These are phyloP conservation scores for Hippocampus mohnikei DNA, from an alignment of 2,113 vertebrate genomes.

Conservation along the genomic window DNA sequence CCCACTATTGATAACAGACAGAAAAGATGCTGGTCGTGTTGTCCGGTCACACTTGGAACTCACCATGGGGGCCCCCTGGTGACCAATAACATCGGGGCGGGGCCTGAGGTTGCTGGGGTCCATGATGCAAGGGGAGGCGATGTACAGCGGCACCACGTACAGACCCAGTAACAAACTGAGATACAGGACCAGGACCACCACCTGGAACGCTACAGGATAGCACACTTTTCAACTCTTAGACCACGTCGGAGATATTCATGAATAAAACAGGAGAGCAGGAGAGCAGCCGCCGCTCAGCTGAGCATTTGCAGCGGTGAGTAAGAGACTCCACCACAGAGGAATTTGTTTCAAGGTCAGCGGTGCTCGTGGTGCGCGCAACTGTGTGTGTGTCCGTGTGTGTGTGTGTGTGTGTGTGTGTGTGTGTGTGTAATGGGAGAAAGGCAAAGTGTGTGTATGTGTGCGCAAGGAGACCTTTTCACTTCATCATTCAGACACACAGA, in stretches of 20 bases:
- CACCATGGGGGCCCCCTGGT: conserved; percentile 90
- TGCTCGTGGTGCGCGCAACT: no score
- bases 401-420: neutral
- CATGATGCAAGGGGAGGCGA: conserved; percentile 96
- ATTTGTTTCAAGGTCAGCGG: conserved; percentile 63
- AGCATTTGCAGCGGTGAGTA: neutral
- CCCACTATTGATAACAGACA: neutral
- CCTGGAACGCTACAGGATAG: conserved; percentile 79
- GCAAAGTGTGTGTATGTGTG: neutral
- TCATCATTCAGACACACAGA: neutral
- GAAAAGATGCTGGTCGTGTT: neutral
- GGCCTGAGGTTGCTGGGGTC: conserved; percentile 78
- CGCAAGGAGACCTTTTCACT: conserved; percentile 8
- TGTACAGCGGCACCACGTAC: conserved; percentile 85
- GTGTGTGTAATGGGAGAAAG: neutral
- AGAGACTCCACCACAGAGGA: conserved; percentile 6
- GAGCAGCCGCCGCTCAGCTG: neutral
- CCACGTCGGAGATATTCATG: no score
- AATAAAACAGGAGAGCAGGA: no score
- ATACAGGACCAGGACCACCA: conserved; percentile 80
- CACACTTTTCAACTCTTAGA: neutral
- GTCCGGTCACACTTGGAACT: conserved; percentile 15
- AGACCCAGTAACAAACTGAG: conserved; percentile 81
- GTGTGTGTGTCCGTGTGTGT: neutral
- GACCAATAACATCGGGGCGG: conserved; percentile 85